These are phyloP conservation scores for Digitonthophagus gazella DNA, from an alignment of 2,888 invertebrate species.

Conservation along the genomic window DNA sequence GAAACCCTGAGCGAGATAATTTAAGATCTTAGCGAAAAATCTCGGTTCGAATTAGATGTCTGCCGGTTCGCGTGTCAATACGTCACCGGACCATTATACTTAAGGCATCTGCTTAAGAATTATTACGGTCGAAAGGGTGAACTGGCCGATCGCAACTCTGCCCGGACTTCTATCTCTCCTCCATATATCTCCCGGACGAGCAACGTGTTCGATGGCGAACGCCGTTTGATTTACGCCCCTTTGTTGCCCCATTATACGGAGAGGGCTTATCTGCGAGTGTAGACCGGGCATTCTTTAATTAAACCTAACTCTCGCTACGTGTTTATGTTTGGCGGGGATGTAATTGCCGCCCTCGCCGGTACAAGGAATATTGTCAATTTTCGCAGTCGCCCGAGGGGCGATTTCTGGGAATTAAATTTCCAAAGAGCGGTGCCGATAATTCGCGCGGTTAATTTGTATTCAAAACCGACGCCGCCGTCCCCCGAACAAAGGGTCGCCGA, in stretches of 20 bases:
- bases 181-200: slow-evolving; percentile 41
- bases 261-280: slow-evolving; percentile 38
- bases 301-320: slow-evolving; percentile 37
- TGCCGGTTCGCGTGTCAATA: slow-evolving; percentile 37
- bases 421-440: slow-evolving; percentile 21
- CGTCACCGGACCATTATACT: slow-evolving; percentile 43
- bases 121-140: slow-evolving; percentile 42
- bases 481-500: slow-evolving; percentile 9
- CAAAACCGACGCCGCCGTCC: slow-evolving; percentile 18
- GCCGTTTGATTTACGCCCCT: slow-evolving; percentile 43
- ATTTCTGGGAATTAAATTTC: slow-evolving; percentile 21
- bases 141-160: slow-evolving; percentile 16
- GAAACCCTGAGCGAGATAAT: slow-evolving; percentile 10
- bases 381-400: slow-evolving; percentile 1
- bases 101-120: slow-evolving; percentile 44
- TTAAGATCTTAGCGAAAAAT: slow-evolving; percentile 15
- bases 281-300: slow-evolving; percentile 40
- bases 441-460: slow-evolving; percentile 23
- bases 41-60: slow-evolving; percentile 14
- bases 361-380: slow-evolving; percentile 24
- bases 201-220: slow-evolving; percentile 38
- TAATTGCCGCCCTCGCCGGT: slow-evolving; percentile 19
- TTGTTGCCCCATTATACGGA: slow-evolving; percentile 41
- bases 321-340: slow-evolving; percentile 32
- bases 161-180: slow-evolving; percentile 37